Percentiles rank a stretch among this genome's conserved stretches.
These are phyloP conservation scores for rabbit (Oryctolagus cuniculus) DNA, from an alignment of 2,113 vertebrate species.

Conservation along the genomic window mOryCun1.1 NC_091439.1:132554501-132555000, in stretches of 20 bases:
- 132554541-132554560: too few relatives aligned
- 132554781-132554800: neutral
- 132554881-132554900: slow-evolving; percentile 28
- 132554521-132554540: too few relatives aligned
- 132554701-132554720: neutral
- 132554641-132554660: slow-evolving; percentile 31
- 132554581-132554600: too few relatives aligned
- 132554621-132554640: neutral
- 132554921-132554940: neutral
- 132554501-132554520: too few relatives aligned
- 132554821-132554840: neutral
- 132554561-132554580: too few relatives aligned
- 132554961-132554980: neutral
- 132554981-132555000: slow-evolving; percentile 33
- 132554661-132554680: neutral
- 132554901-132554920: slow-evolving; percentile 1
- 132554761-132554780: neutral
- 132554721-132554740: neutral
- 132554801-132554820: neutral
- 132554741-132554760: neutral
- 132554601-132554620: too few relatives aligned
- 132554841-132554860: neutral
- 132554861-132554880: neutral
- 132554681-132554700: neutral
- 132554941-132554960: neutral